phyloP scores from a whole-genome alignment of 2,113 vertebrate genomes.

The Cephalopterus ornatus region DNA sequence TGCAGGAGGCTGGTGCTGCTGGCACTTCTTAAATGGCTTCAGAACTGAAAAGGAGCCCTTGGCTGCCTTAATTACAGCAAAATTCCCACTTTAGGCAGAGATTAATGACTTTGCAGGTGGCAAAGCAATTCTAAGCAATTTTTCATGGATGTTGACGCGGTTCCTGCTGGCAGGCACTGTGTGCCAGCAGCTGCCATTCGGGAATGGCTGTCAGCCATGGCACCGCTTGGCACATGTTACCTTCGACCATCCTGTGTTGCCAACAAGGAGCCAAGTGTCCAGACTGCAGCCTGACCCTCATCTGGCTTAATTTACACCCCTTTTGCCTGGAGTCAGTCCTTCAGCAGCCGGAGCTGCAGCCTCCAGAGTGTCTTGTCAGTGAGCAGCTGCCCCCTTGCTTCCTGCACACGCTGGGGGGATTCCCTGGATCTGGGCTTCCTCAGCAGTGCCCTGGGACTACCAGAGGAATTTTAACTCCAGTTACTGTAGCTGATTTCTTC shows the following conservation, averaged over 20 bases:
- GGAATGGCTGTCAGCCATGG: background rate
- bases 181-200: background rate
- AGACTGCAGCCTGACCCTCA: background rate
- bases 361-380: fast-evolving
- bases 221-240: background rate
- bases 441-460: background rate
- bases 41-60: background rate
- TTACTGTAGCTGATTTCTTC: background rate
- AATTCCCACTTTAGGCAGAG: background rate
- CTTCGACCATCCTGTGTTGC: fast-evolving
- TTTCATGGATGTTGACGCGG: background rate
- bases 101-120: slow-evolving; percentile 31
- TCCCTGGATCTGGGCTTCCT: background rate
- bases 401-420: fast-evolving
- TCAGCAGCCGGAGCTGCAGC: background rate
- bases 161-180: background rate
- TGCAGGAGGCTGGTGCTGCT: background rate
- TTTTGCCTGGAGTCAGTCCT: background rate
- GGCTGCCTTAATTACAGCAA: background rate
- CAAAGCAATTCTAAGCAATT: background rate
- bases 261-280: background rate
- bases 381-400: background rate
- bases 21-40: background rate
- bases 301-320: background rate
- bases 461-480: background rate